phyloP scores from a whole-genome alignment of 1,140 invertebrate species.

The Trachelipus rathkii region DNA sequence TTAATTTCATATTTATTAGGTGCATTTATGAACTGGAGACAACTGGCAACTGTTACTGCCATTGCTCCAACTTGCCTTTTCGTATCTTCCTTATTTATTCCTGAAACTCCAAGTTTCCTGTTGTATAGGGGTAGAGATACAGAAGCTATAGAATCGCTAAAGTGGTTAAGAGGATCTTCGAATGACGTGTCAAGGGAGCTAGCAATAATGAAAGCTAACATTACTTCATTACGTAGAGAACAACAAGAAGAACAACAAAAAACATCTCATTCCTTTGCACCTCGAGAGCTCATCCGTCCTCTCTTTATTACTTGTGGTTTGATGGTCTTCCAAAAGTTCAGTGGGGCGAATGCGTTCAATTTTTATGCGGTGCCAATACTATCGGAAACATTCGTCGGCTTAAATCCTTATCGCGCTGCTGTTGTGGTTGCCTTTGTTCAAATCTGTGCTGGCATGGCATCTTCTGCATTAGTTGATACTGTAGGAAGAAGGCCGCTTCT shows the following conservation, averaged over 20 bases:
- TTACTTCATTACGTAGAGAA: constrained; percentile 50
- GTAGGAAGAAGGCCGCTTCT: constrained; percentile 70
- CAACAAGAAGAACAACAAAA: constrained; percentile 39
- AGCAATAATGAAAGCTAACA: constrained; percentile 63
- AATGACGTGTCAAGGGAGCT: constrained; percentile 66
- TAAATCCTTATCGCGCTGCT: constrained; percentile 73
- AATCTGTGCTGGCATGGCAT: constrained; percentile 68
- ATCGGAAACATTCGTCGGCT: constrained; percentile 64
- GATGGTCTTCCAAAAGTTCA: constrained; percentile 80
- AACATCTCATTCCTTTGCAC: constrained; percentile 38
- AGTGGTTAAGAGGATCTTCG: constrained; percentile 68
- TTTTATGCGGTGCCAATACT: constrained; percentile 78
- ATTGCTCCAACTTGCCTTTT: constrained; percentile 59
- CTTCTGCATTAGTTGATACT: constrained; percentile 72
- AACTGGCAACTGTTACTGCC: constrained; percentile 69
- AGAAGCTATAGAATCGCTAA: constrained; percentile 69
- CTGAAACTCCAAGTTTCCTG: constrained; percentile 77
- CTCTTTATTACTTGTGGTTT: constrained; percentile 73
- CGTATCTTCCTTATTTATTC: constrained; percentile 55
- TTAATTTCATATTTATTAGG: constrained; percentile 74
- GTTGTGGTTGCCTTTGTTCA: constrained; percentile 74
- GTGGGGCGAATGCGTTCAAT: constrained; percentile 74
- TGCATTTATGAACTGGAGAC: constrained; percentile 72
- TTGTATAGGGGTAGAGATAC: constrained; percentile 67
- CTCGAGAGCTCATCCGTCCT: constrained; percentile 55